Base-by-base conservation (phyloP, 1,140 invertebrate genomes). In the Zelostemma sp. region DNA sequence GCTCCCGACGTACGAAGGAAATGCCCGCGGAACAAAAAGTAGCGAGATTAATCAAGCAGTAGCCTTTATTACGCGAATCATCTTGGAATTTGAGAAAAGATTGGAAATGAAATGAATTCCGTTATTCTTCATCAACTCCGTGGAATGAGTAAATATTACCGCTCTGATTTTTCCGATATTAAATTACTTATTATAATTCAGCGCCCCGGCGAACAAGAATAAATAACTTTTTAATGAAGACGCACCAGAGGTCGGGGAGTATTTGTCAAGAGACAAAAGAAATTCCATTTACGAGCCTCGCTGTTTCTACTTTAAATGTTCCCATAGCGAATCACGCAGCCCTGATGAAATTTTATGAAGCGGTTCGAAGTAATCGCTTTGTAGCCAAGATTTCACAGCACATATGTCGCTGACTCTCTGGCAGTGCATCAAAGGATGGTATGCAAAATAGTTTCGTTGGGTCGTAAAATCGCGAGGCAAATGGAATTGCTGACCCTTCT, bases 401-500 rank as follows among this genome's bases (percentile, higher is more conserved):
- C 40, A 46, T 46, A 46, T 46, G 43, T 46, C 43, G 17, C 17
- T 4, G 1, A 19, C 19, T 19, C 6, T 19, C 16, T 18, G 17
- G 17, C 43, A 19, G 6, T 46, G 16, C 43, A 46, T 46, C 43
- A 46, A 46, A 15, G 43, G 43, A 46, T 19, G 43, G 43, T 46
- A 46, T 46, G 43, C 43, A 46, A 19, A 46, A 46, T 46, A 46
- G 43, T 46, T 46, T 46, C 15, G 43, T 46, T 19, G 43, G 18
- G 16, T 46, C 43, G 43, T 46, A 46, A 46, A 46, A 46, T 46
- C 43, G 1, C 19, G 19, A 18, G n/a, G n/a, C 16, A 18, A 46
- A 46, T 19, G 43, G 9, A 46, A 18, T 46, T 17, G 18, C 14
- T 11, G 43, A 46, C 14, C 18, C 17, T 46, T 19, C 19, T 46